Evolutionary conservation across 2,113 vertebrate genomes (phyloP), one percentile per base, ranked within the genome.

Genomic region (Gymnogyps californianus): DNA sequence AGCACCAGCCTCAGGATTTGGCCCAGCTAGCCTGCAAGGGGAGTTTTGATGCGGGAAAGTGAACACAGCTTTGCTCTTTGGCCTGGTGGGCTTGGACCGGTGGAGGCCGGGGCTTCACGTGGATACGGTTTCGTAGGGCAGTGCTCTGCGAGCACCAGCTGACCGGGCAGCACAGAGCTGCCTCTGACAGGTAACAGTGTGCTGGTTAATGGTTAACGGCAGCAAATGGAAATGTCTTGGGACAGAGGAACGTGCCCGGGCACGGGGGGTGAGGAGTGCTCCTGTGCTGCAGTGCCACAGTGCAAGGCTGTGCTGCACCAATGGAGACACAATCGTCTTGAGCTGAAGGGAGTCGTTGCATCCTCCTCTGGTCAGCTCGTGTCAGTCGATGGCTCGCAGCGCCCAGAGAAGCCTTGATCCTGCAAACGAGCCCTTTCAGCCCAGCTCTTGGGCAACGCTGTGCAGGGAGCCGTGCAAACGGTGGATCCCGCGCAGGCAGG

Each of bases 401-500:
- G 34, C 26, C 11, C 44, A 38, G 51, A 55, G 52, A 19, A 1
- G 10, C 34, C 55, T 58, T 11, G 3, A 1, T 51, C 7, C 47
- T 34, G 24, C 55, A 6, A 1, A 57, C 0, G 9, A 82, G 65
- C 46, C 24, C 32, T 85, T 80, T 29, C 61, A 75, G 36, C 42
- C 13, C 54, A 29, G 32, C 55, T 34, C 40, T 47, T 16, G 70
- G 51, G 15, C 58, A 31, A 12, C 0, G 2, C 75, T 29, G 34
- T 4, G 24, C 36, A 3, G 0, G 0, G 40, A 92, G 67, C 54
- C 4, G 1, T 5, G 67, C 0, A 4, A 65, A 1, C 0, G 0
- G 34, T 0, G 0, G n/a, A 14, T 29, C 26, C 40, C 2, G 3
- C 0, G 0, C 13, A 21, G 52, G 26, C 44, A 65, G 29, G 38